These are phyloP conservation scores for Anoplius nigerrimus DNA, from an alignment of 2,888 invertebrate species.

Conservation along the genomic window DNA sequence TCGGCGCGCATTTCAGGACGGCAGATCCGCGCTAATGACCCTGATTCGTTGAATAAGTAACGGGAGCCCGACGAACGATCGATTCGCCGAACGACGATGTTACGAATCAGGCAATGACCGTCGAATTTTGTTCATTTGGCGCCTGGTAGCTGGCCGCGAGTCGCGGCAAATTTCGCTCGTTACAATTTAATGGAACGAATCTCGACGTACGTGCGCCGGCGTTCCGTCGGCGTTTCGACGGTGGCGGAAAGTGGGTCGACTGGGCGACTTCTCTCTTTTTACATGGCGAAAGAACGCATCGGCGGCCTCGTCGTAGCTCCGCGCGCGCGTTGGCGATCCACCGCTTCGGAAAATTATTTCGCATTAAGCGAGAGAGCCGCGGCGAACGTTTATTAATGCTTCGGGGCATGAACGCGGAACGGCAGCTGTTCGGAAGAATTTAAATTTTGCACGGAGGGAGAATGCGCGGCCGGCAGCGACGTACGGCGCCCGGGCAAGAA, in stretches of 20 bases:
- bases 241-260: slow-evolving; percentile 14
- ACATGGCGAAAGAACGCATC: not conserved
- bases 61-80: slow-evolving; percentile 12
- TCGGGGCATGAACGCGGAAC: not conserved
- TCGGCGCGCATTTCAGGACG: not conserved
- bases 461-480: not conserved
- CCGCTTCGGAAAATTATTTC: slow-evolving; percentile 16
- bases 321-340: slow-evolving; percentile 13
- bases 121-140: slow-evolving; percentile 8
- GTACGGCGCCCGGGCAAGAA: not conserved
- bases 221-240: slow-evolving; percentile 1
- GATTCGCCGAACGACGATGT: not conserved
- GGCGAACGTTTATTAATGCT: not conserved
- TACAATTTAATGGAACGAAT: slow-evolving; percentile 18
- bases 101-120: slow-evolving; percentile 10
- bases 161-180: slow-evolving; percentile 11
- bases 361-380: not conserved
- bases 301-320: not conserved
- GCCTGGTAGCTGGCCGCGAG: slow-evolving; percentile 1
- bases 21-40: not conserved
- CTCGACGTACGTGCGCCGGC: slow-evolving; percentile 10
- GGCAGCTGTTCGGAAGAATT: slow-evolving; percentile 7
- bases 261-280: slow-evolving; percentile 5
- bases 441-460: not conserved
- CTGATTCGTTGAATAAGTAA: slow-evolving; percentile 10